Percentiles rank a stretch among this genome's conserved stretches.
Conservation (phyloP, 2,888 invertebrate species). For the Coelogynopora nodosa region DNA sequence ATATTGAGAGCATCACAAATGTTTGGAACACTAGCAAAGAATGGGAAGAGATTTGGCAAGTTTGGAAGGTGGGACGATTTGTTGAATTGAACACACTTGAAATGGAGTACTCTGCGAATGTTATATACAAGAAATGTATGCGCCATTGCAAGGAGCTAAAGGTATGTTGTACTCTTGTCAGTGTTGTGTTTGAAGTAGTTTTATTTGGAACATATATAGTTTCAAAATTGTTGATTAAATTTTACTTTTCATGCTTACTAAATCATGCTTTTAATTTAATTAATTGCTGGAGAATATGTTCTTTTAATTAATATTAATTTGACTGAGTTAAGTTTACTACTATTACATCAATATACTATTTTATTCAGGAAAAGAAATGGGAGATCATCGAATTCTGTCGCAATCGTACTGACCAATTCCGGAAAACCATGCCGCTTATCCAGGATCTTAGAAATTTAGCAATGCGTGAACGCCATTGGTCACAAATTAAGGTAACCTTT, state of each 20-base stretch:
- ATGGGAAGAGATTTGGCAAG: conserved; percentile 78
- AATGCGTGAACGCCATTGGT: conserved; percentile 80
- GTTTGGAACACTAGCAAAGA: conserved; percentile 77
- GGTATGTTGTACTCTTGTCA: conserved; percentile 53
- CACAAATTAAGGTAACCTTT: conserved; percentile 67
- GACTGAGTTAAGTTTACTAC: too few species aligned
- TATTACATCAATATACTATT: too few species aligned
- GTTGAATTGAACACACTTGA: conserved; percentile 56
- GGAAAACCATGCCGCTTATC: conserved; percentile 76
- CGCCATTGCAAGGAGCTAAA: conserved; percentile 59
- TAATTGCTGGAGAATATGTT: too few species aligned
- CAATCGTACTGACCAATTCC: conserved; percentile 73
- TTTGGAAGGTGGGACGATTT: conserved; percentile 74
- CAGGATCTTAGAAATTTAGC: conserved; percentile 78
- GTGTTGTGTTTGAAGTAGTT: too few species aligned
- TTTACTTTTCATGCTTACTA: too few species aligned
- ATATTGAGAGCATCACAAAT: conserved; percentile 70
- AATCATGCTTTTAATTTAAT: too few species aligned
- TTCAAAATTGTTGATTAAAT: too few species aligned
- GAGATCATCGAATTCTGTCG: conserved; percentile 73
- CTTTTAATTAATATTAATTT: too few species aligned
- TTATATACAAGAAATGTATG: conserved; percentile 58
- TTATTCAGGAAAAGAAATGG: conserved; percentile 67
- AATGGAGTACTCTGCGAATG: conserved; percentile 58
- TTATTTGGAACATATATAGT: too few species aligned